Percentiles rank a stretch among this genome's conserved stretches.
Evolutionary conservation across 2,888 invertebrate species (phyloP).

Genomic region (Drosophila dives): DNA sequence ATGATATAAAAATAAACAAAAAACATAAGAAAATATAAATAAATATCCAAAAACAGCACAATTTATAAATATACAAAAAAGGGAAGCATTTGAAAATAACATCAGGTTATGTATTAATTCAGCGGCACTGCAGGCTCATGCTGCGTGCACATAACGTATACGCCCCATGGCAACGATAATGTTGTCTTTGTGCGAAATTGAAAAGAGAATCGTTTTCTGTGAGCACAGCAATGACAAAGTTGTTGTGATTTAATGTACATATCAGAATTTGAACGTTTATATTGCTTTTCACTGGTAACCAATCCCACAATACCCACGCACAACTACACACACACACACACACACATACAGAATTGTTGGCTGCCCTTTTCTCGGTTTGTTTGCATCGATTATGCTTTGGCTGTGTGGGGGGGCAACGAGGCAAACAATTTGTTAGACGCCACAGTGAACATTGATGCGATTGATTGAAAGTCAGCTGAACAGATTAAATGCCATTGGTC

Average conservation of each 20-base stretch:
- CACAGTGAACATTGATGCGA: constrained; percentile 79
- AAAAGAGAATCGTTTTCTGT: constrained; percentile 51
- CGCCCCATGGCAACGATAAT: constrained; percentile 49
- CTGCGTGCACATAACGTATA: constrained; percentile 34
- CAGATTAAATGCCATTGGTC: constrained; percentile 72
- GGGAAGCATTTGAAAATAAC: neutral
- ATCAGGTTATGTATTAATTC: constrained; percentile 27
- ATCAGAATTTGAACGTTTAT: constrained; percentile 65
- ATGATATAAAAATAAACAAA: neutral
- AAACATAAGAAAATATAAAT: neutral
- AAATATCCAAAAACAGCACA: neutral
- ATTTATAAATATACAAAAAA: neutral
- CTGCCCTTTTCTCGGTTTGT: constrained; percentile 51
- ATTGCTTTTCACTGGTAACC: constrained; percentile 53
- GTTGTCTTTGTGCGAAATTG: constrained; percentile 68
- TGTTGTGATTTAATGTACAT: constrained; percentile 73
- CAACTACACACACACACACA: constrained; percentile 3
- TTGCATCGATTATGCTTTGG: constrained; percentile 67
- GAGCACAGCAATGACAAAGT: constrained; percentile 58
- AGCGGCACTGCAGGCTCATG: neutral
- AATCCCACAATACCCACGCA: constrained; percentile 18
- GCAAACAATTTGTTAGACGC: constrained; percentile 74
- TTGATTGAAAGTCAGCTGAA: constrained; percentile 75
- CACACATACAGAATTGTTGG: constrained; percentile 3
- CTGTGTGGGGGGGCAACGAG: constrained; percentile 52